Conservation (phyloP, 1,140 invertebrate genomes). For the Drosophila baimaii region DNA sequence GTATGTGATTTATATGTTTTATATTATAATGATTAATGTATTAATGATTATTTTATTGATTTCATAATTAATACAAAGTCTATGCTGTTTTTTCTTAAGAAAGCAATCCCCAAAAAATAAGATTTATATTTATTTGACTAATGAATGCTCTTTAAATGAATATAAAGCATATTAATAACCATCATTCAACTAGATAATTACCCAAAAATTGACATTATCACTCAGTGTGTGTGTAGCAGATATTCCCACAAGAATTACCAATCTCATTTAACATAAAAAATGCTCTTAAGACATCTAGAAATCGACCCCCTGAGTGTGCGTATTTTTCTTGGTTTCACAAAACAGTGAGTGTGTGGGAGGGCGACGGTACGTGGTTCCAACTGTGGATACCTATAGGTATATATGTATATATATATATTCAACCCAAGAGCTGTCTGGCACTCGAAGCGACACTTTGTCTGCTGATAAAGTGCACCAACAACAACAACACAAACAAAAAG, state of each 20-base stretch:
- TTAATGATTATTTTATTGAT: no score
- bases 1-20: no score
- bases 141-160: not conserved
- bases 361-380: conserved; percentile 25
- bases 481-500: conserved; percentile 52
- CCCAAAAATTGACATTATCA: not conserved
- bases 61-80: not conserved
- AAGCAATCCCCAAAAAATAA: not conserved
- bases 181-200: conserved; percentile 12
- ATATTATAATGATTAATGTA: no score
- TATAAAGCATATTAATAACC: not conserved
- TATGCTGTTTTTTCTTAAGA: not conserved
- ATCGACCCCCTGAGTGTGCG: conserved; percentile 7
- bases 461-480: conserved; percentile 64
- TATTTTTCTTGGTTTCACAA: conserved; percentile 14
- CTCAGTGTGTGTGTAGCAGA: not conserved
- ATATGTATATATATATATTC: not conserved
- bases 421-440: conserved; percentile 46
- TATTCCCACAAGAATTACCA: not conserved
- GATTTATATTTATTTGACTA: not conserved
- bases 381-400: conserved; percentile 2
- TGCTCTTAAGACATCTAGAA: not conserved
- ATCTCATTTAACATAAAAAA: not conserved
- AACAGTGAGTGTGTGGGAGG: conserved; percentile 20
- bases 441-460: conserved; percentile 75